Conservation (phyloP, 64 coral and sea anemone genomes). For the Dendronephthya gigantea region DNA sequence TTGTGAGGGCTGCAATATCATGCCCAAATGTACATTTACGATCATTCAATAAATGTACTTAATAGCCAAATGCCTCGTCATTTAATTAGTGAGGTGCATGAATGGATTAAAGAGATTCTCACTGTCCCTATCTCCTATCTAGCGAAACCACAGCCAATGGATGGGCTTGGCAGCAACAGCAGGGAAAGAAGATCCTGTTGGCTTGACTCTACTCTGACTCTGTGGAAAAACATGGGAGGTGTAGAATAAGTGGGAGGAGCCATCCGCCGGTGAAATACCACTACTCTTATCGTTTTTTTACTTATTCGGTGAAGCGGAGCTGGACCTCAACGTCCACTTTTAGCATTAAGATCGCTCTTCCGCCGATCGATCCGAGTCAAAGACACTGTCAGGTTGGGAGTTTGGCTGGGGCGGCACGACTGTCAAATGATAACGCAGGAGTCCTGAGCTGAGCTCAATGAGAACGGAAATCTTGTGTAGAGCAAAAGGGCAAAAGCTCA, state of each 20-base stretch:
- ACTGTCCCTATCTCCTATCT: conserved; percentile 19
- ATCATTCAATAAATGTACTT: not conserved
- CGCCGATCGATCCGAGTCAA: not conserved
- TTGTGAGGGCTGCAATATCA: no score
- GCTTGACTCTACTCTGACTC: conserved; percentile 10
- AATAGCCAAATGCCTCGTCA: not conserved
- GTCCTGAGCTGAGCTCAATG: conserved; percentile 15
- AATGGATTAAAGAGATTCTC: not conserved
- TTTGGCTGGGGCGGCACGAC: conserved; percentile 9
- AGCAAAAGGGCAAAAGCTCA: not conserved
- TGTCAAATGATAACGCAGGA: conserved; percentile 17
- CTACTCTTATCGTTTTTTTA: conserved; percentile 5
- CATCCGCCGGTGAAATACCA: not conserved
- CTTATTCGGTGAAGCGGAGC: conserved; percentile 18
- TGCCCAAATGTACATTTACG: no score
- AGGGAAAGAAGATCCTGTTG: conserved; percentile 6
- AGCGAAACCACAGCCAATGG: conserved; percentile 10
- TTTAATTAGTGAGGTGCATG: not conserved
- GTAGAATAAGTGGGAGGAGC: conserved; percentile 19
- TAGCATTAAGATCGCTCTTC: not conserved
- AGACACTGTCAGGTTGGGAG: conserved; percentile 18
- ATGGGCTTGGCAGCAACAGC: conserved; percentile 14
- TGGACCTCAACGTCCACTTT: not conserved
- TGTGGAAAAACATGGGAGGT: conserved; percentile 11
- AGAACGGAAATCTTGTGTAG: not conserved